A percentile compares a stretch with the other conserved stretches of the same genome.
Evolutionary conservation across 2,888 invertebrate species (phyloP).

Genomic region (Agrenia bidenticulata): DNA sequence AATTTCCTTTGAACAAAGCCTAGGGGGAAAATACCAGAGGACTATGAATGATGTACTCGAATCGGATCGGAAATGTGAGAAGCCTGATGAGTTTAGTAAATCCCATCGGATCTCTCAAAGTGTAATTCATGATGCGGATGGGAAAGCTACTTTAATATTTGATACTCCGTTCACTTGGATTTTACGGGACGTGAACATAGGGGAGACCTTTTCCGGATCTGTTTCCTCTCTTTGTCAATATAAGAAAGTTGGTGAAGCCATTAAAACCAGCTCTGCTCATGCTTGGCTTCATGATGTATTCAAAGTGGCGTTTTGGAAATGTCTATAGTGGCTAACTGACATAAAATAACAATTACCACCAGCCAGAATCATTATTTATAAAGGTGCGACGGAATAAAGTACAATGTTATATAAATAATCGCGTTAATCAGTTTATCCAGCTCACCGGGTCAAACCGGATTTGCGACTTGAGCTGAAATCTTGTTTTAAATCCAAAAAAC

Average conservation of each 20-base stretch:
- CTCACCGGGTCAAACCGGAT: too few relatives aligned
- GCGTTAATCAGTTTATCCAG: too few relatives aligned
- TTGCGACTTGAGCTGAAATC: too few relatives aligned
- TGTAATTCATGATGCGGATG: neutral
- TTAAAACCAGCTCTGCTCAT: constrained; percentile 28
- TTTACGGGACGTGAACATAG: constrained; percentile 27
- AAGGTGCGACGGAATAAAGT: too few relatives aligned
- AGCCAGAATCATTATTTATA: too few relatives aligned
- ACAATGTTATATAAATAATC: too few relatives aligned
- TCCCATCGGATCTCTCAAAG: constrained; percentile 8
- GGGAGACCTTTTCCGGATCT: constrained; percentile 37
- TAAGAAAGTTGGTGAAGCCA: constrained; percentile 34
- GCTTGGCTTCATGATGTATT: constrained; percentile 43
- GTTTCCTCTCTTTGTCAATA: constrained; percentile 38
- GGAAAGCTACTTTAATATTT: constrained; percentile 18
- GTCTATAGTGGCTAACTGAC: constrained; percentile 4
- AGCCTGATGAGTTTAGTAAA: constrained; percentile 23
- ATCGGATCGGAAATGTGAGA: constrained; percentile 19
- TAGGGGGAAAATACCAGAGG: neutral
- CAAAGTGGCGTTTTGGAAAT: constrained; percentile 44
- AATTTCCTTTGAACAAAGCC: neutral
- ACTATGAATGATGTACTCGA: neutral
- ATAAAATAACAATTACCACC: too few relatives aligned
- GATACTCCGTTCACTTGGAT: constrained; percentile 40
- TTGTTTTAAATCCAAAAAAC: too few relatives aligned